Conservation (phyloP, 2,888 invertebrate species). For the Invenusta paracnida region DNA sequence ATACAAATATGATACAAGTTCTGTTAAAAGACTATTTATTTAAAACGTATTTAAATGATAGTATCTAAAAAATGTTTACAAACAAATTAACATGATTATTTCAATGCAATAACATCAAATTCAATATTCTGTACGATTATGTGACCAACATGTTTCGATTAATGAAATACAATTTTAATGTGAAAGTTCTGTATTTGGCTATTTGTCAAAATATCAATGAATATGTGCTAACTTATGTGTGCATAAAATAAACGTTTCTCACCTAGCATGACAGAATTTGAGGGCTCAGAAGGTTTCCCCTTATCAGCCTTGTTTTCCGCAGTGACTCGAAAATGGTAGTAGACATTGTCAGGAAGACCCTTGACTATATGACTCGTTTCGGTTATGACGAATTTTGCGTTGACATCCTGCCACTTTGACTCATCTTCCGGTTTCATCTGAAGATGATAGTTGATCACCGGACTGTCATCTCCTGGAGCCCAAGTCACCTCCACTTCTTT, state of each 20-base stretch:
- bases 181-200: too few species aligned
- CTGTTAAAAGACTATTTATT: background rate
- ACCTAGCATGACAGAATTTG: slow-evolving; percentile 6
- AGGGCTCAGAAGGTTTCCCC: slow-evolving; percentile 43
- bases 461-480: slow-evolving; percentile 49
- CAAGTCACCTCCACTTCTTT: background rate
- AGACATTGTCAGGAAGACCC: slow-evolving; percentile 48
- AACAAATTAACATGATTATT: too few species aligned
- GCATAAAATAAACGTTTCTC: too few species aligned
- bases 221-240: too few species aligned
- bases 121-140: too few species aligned
- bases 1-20: too few species aligned
- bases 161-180: too few species aligned
- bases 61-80: too few species aligned
- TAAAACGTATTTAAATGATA: background rate
- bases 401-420: background rate
- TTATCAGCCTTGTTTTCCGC: slow-evolving; percentile 48
- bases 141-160: too few species aligned
- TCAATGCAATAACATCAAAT: too few species aligned
- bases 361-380: background rate
- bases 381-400: slow-evolving; percentile 1
- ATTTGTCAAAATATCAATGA: too few species aligned
- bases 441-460: slow-evolving; percentile 55
- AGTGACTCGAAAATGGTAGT: slow-evolving; percentile 48
- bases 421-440: slow-evolving; percentile 47